A percentile compares a stretch with the other conserved stretches of the same genome.
Evolutionary conservation across 2,888 invertebrate genomes (phyloP).

Genomic region (Torymus auratus): DNA sequence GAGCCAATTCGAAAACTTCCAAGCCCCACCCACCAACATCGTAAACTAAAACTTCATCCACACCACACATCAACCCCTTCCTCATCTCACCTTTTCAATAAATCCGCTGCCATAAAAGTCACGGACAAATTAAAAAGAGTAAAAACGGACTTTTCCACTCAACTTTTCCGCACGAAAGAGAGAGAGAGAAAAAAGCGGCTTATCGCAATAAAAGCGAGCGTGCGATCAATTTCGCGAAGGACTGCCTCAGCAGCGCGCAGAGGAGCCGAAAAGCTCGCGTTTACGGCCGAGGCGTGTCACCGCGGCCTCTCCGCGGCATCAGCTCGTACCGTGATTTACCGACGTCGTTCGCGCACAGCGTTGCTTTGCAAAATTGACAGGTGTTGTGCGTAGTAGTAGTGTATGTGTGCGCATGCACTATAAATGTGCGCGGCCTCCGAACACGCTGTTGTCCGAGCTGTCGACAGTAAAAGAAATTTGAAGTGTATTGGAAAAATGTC

Average conservation of each 20-base stretch:
- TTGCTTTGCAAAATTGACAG: conserved; percentile 66
- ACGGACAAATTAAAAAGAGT: conserved; percentile 38
- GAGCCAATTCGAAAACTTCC: too few species aligned
- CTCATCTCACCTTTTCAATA: conserved; percentile 16
- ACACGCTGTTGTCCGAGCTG: conserved; percentile 15
- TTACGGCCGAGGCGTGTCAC: conserved; percentile 73
- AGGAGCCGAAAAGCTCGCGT: conserved; percentile 60
- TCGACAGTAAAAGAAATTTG: conserved; percentile 58
- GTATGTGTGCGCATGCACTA: too few species aligned
- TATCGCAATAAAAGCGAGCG: conserved; percentile 44
- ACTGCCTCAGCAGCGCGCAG: background rate
- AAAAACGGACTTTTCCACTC: conserved; percentile 42
- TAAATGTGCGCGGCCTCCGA: too few species aligned
- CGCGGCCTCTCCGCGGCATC: conserved; percentile 66
- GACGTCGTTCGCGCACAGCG: conserved; percentile 56
- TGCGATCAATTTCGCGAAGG: conserved; percentile 39
- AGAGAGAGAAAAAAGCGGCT: conserved; percentile 24
- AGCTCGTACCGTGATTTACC: conserved; percentile 67
- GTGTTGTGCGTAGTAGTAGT: conserved; percentile 24
- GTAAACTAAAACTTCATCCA: conserved; percentile 30
- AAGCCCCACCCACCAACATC: background rate
- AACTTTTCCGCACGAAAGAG: background rate
- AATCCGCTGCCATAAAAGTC: conserved; percentile 37
- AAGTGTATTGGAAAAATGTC: conserved; percentile 32
- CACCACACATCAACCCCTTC: background rate